Percentiles rank a stretch among this genome's conserved stretches.
Evolutionary conservation across 2,113 vertebrate species (phyloP).

Genomic region (Cinclus cinclus): DNA sequence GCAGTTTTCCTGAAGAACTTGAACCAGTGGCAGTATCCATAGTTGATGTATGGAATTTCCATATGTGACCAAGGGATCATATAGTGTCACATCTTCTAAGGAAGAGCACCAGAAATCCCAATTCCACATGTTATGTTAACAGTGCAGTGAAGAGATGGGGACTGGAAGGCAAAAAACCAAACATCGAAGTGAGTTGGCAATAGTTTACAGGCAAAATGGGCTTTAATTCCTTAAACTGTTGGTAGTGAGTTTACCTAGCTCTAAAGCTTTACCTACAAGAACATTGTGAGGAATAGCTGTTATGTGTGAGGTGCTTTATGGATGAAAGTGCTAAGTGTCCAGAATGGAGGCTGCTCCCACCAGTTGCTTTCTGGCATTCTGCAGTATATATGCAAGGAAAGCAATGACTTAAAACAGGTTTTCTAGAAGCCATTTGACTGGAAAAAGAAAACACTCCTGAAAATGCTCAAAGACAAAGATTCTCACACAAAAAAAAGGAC

Average conservation of each 20-base stretch:
- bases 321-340: background rate
- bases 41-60: background rate
- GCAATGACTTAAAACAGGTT: background rate
- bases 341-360: background rate
- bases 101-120: background rate
- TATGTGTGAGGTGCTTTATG: background rate
- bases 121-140: background rate
- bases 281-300: background rate
- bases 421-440: background rate
- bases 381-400: background rate
- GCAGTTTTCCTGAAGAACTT: background rate
- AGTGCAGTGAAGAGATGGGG: background rate
- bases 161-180: background rate
- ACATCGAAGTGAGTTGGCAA: accelerated
- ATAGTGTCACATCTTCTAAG: background rate
- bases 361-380: background rate
- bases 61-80: background rate
- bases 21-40: background rate
- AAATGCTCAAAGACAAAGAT: background rate
- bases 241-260: background rate
- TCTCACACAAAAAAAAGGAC: background rate
- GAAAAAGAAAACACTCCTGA: background rate
- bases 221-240: background rate
- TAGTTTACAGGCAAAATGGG: background rate
- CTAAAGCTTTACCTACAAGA: background rate